Evolutionary conservation across 2,888 invertebrate species (phyloP), one percentile per base, ranked within the genome.

Genomic region (Agonopterix arenella): DNA sequence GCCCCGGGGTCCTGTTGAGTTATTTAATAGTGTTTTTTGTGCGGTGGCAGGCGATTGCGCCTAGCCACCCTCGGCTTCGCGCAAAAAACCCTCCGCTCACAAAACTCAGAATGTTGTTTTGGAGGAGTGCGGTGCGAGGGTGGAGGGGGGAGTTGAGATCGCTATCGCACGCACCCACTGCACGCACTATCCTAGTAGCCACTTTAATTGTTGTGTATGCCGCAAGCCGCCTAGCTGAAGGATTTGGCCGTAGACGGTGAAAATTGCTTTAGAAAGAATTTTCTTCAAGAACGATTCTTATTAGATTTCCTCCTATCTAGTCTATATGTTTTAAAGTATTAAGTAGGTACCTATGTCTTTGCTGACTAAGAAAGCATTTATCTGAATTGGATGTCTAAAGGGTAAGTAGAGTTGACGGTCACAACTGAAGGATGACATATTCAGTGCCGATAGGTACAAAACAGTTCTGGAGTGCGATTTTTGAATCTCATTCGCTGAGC

Each of bases 21-120:
- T 85, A 85, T 86, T 84, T 85, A 82, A 85, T 86, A 84, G 80
- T 80, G 74, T 84, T 89, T 88, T 88, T 89, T 89, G 86, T 88
- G 74, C 73, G 77, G 68, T 77, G 77, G 79, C 75, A 78, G 76
- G 78, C 81, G 84, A 84, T 84, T 83, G 84, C 85, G 84, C 84
- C 81, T 78, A 63, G 78, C 86, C 88, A 86, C 86, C 88, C 89
- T 79, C 73, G 81, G 82, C 81, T 68, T 76, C 73, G 82, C 85
- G 86, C 86, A 86, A 89, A 89, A 89, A 89, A 89, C 86, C 84
- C 88, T 84, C 83, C 70, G 69, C 78, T 76, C 80, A 82, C 82
- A 76, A 84, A 84, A 84, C 73, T 80, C 80, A 80, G 83, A 83
- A 84, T 83, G 83, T 83, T 84, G 83, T 81, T 82, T 83, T 68